Percentiles rank a stretch among this genome's conserved stretches.
phyloP scores from a whole-genome alignment of 2,113 vertebrate species.

The Tenrec ecaudatus region DNA sequence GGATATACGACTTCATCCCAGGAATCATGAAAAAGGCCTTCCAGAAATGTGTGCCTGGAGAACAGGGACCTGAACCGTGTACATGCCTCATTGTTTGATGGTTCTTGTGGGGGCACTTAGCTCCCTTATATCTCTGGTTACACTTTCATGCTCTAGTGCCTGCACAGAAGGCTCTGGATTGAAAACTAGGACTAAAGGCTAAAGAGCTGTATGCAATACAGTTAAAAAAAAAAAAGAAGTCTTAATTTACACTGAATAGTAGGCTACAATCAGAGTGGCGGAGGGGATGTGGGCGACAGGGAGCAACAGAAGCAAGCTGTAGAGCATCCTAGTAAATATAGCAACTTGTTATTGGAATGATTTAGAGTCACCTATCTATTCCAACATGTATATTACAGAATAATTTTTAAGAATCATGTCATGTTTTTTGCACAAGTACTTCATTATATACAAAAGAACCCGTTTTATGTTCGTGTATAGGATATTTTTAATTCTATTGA shows the following conservation, averaged over 20 bases:
- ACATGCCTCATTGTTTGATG: background rate
- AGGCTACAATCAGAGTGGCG: background rate
- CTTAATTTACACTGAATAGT: background rate
- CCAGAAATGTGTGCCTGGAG: background rate
- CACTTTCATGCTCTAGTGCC: background rate
- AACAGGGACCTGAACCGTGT: background rate
- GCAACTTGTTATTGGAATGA: background rate
- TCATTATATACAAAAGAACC: background rate
- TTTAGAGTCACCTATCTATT: constrained; percentile 10
- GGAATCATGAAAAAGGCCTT: background rate
- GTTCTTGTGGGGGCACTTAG: too few species aligned
- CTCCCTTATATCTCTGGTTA: background rate
- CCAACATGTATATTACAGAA: constrained; percentile 31
- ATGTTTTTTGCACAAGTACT: constrained; percentile 42
- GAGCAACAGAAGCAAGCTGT: background rate
- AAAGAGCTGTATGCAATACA: background rate
- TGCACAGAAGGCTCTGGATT: background rate
- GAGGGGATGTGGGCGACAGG: background rate
- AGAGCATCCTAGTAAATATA: background rate
- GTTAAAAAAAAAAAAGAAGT: background rate
- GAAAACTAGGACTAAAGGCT: background rate
- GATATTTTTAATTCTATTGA: constrained; percentile 47
- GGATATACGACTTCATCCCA: background rate
- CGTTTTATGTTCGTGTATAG: background rate
- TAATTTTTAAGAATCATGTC: constrained; percentile 16